Base-by-base conservation (phyloP, 2,113 vertebrate species). In the Telmatochromis brichardi region DNA sequence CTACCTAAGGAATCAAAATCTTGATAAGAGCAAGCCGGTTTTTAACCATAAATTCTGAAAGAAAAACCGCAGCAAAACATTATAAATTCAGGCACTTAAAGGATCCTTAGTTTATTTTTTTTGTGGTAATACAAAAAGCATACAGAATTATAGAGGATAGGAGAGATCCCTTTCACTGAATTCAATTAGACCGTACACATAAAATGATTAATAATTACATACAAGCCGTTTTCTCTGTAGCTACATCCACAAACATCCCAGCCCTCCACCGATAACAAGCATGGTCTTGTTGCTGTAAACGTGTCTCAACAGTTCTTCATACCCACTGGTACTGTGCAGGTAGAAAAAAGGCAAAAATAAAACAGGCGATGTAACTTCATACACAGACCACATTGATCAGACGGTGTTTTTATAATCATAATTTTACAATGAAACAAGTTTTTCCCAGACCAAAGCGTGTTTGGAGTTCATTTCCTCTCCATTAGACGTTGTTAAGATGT, bases 1-100 rank as follows among this genome's bases (percentile, higher is more conserved):
- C 40, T 76, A 76, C 14, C 23, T 47, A 26, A 47, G 45, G 14
- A 6, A 19, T 47, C 23, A 28, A 76, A 76, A 76, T 19, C 26
- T 50, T 19, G 23, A 50, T 50, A 6, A 78, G 15, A 78, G 21
- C 6, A 28, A 17, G 8, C 6, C 9, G 0, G 9, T 31, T 78
- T 28, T 47, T 28, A 5, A 65, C 60, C 15, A 31, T 19, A 50
- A 58, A 65, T 63, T 63, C 31, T 51, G 7, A 85, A 92, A 92
- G 71, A 85, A 90, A 45, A 54, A 81, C 86, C 57, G 51, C 71
- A 90, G 88, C 80, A 86, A 47, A 53, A 78, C 91, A 33, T 89
- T 92, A 89, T 95, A 92, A 94, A 94, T 95, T 96, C 96, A 97
- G 96, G 96, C 96, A 97, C 96, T 97, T 97, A 94, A 96, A 96